phyloP scores from a whole-genome alignment of 2,797 vertebrate genomes.

The Sebastolobus altivelis region DNA sequence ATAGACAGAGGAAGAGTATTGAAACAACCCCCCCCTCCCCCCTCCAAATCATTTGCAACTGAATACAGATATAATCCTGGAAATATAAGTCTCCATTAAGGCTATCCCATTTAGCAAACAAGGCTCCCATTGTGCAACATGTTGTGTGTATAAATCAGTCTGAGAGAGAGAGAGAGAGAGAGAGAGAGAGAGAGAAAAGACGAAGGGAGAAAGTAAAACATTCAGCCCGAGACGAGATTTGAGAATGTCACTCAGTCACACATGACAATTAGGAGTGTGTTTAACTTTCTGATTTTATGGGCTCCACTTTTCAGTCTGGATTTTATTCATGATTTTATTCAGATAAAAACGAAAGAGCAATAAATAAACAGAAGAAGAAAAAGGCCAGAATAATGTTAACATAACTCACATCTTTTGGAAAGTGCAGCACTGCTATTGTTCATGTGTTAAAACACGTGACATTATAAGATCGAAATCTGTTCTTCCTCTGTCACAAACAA shows the following conservation, averaged over 20 bases:
- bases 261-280: slow-evolving; percentile 62
- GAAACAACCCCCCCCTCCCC: slow-evolving; percentile 85
- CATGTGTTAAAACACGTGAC: not conserved
- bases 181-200: slow-evolving; percentile 1
- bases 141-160: slow-evolving; percentile 95
- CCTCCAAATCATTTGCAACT: slow-evolving; percentile 99
- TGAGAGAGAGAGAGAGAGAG: slow-evolving; percentile 54
- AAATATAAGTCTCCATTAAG: slow-evolving; percentile 99
- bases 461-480: not conserved
- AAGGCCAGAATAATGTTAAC: not conserved
- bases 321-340: not conserved
- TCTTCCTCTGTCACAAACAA: not conserved
- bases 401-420: not conserved
- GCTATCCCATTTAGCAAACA: slow-evolving; percentile 97
- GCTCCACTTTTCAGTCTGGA: not conserved
- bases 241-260: slow-evolving; percentile 77
- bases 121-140: slow-evolving; percentile 95
- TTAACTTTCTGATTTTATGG: slow-evolving; percentile 56
- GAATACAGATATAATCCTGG: slow-evolving; percentile 99
- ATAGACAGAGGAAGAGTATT: slow-evolving; percentile 97
- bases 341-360: too few relatives aligned
- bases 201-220: slow-evolving; percentile 55
- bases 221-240: slow-evolving; percentile 65
- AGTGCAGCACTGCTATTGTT: not conserved
- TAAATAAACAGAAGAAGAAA: not conserved